A percentile compares a stretch with the other conserved stretches of the same genome.
phyloP scores from a whole-genome alignment of 2,888 invertebrate species.

The Lordiphosa andalusiaca region DNA sequence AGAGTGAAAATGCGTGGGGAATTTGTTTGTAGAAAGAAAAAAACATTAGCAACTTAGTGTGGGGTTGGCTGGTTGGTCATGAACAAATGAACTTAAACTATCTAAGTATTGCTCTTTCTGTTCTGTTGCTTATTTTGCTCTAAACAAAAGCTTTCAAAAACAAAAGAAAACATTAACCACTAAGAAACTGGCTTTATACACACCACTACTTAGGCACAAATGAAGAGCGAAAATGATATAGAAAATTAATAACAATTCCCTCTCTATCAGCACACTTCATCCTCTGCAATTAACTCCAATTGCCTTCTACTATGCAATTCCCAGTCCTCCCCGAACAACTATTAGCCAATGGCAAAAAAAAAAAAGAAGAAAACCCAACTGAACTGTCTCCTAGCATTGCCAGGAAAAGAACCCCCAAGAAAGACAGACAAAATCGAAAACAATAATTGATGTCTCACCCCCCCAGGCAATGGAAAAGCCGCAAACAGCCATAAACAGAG shows the following conservation, averaged over 20 bases:
- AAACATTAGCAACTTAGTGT: too few species aligned
- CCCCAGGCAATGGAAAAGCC: slow-evolving; percentile 47
- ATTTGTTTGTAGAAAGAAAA: background rate
- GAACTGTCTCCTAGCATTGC: background rate
- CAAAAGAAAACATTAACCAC: too few species aligned
- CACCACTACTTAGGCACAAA: too few species aligned
- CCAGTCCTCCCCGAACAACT: slow-evolving; percentile 2
- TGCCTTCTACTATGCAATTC: background rate
- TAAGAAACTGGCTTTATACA: too few species aligned
- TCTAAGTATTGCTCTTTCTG: too few species aligned
- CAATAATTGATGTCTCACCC: slow-evolving; percentile 62
- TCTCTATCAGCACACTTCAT: slow-evolving; percentile 7
- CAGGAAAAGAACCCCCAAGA: background rate
- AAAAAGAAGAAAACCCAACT: background rate
- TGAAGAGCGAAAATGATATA: too few species aligned
- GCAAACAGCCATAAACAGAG: slow-evolving; percentile 63
- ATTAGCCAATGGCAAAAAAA: slow-evolving; percentile 2
- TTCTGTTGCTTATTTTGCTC: too few species aligned
- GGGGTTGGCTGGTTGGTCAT: too few species aligned
- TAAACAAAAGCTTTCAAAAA: too few species aligned
- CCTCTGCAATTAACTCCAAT: slow-evolving; percentile 6
- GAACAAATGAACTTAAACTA: too few species aligned
- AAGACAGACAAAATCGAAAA: slow-evolving; percentile 54
- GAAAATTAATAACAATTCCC: too few species aligned
- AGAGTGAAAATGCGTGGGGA: slow-evolving; percentile 11